Evolutionary conservation across 2,888 invertebrate species (phyloP), one percentile per base, ranked within the genome.

Genomic region (Drosophila multiciliata): DNA sequence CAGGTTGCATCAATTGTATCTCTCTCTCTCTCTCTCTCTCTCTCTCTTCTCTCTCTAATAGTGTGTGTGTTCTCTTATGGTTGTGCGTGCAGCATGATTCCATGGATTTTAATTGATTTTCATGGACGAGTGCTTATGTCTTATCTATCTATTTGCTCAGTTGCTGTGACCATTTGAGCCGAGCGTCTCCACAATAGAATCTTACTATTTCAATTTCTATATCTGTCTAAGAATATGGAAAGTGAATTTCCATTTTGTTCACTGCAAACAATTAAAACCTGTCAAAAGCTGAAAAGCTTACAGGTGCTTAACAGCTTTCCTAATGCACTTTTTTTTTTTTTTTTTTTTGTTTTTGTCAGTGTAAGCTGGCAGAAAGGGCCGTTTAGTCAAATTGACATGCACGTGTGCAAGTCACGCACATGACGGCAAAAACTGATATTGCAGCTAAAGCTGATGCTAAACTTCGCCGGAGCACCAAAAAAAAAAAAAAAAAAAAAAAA

Each of bases 51-150:
- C 3, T 20, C 45, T 15, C 23, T 6, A 26, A 3, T 26, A 5
- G 23, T 53, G n/a, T 50, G 32, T 38, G 32, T 63, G 50, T 58
- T 50, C 35, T 40, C 35, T 29, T 63, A 36, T 45, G 26, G 61
- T 52, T 61, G 63, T n/a, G 23, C 54, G 26, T 20, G 40, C 42
- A 60, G 67, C 64, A 52, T 53, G 75, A 82, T 69, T 80, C 69
- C 63, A 69, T 66, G 79, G 83, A 91, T 90, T 92, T 91, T 91
- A 91, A 91, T 91, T 91, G 91, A 92, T 91, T 91, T 91, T 78
- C 83, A 83, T 91, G 91, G 88, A 66, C 81, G 84, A 90, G 80
- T 91, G 85, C 82, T 78, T 80, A 75, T 87, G 78, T 87, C 88
- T 87, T 74, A 78, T 87, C 80, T 80, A 73, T 73, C 77, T 69